Evolutionary conservation across 2,113 vertebrate species (phyloP).

Genomic region (Tor tambroides): DNA sequence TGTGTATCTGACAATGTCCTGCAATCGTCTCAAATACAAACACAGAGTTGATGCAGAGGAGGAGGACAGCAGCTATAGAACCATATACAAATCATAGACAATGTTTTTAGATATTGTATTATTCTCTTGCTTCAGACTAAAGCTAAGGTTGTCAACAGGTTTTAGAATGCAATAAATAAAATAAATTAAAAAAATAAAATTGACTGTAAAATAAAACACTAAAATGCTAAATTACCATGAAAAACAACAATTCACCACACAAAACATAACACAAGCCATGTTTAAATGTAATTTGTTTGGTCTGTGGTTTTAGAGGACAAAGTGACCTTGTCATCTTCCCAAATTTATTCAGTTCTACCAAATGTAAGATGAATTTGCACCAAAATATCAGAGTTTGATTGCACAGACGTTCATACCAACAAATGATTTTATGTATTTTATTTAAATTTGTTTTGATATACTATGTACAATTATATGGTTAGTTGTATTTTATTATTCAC

Average conservation of each 20-base stretch:
- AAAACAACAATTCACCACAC: neutral
- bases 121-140: neutral
- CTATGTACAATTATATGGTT: too few relatives aligned
- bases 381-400: too few relatives aligned
- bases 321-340: too few relatives aligned
- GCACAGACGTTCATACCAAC: too few relatives aligned
- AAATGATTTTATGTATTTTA: too few relatives aligned
- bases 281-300: neutral
- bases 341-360: too few relatives aligned
- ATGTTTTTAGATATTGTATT: neutral
- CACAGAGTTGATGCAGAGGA: neutral
- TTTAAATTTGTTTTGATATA: too few relatives aligned
- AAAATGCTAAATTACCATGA: neutral
- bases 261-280: neutral
- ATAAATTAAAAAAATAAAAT: neutral
- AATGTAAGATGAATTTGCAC: too few relatives aligned
- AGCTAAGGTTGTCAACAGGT: neutral
- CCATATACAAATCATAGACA: neutral
- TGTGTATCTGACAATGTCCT: neutral
- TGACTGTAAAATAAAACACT: neutral
- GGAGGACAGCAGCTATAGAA: neutral
- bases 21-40: neutral
- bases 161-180: neutral
- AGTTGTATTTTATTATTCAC: too few relatives aligned
- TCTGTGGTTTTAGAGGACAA: too few relatives aligned